Conservation (phyloP, 2,113 vertebrate genomes). For the Taxidea taxus region DNA sequence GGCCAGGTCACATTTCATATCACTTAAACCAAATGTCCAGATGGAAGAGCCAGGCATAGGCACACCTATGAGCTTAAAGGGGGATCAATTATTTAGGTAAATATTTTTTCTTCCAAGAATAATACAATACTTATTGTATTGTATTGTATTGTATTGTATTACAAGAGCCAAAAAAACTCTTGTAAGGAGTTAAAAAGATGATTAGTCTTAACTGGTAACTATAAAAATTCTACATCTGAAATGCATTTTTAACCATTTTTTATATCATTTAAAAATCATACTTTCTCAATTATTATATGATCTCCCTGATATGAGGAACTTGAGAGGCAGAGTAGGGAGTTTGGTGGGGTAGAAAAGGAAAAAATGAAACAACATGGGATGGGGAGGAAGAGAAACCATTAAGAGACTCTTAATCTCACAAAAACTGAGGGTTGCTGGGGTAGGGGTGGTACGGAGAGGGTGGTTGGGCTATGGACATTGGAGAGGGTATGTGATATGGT, state of each 20-base stretch:
- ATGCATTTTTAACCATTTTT: background rate
- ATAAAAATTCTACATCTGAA: slow-evolving; percentile 32
- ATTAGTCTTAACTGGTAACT: background rate
- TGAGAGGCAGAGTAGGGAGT: too few species aligned
- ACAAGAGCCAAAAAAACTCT: background rate
- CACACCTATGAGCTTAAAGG: background rate
- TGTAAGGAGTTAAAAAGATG: slow-evolving; percentile 1
- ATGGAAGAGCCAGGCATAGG: background rate
- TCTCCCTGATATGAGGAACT: too few species aligned
- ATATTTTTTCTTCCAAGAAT: slow-evolving; percentile 1
- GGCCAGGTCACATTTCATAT: background rate
- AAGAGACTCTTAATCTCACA: too few species aligned
- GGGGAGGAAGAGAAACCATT: too few species aligned
- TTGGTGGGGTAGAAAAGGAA: too few species aligned
- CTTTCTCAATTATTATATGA: background rate
- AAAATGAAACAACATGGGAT: too few species aligned
- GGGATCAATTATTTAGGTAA: background rate
- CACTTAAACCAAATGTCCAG: background rate
- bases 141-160: too few species aligned
- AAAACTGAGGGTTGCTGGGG: too few species aligned
- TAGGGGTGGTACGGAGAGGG: too few species aligned
- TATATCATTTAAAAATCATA: background rate
- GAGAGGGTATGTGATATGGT: too few species aligned
- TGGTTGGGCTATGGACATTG: too few species aligned
- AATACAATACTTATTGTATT: background rate